Conservation (phyloP, 2,113 vertebrate genomes). For the Poeciliopsis occidentalis region DNA sequence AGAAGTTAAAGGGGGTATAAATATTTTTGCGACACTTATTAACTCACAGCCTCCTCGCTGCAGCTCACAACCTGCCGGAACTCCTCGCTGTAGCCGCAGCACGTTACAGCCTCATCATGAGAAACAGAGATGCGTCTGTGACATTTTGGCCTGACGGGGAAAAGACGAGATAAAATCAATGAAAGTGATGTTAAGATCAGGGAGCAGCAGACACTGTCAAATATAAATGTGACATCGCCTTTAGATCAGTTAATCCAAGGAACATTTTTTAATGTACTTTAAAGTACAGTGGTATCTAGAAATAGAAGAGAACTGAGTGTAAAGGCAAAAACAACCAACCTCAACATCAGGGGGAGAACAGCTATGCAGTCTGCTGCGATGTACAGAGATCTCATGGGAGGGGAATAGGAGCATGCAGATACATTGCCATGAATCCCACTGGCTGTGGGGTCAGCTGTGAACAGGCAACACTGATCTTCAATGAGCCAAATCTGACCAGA, state of each 20-base stretch:
- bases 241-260: neutral
- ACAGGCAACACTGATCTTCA: constrained; percentile 78
- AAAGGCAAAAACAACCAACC: constrained; percentile 59
- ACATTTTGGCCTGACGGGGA: constrained; percentile 57
- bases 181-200: constrained; percentile 14
- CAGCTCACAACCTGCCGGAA: constrained; percentile 85
- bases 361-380: constrained; percentile 67
- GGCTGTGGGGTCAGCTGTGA: constrained; percentile 72
- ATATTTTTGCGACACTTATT: constrained; percentile 8
- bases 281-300: constrained; percentile 8
- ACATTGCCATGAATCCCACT: constrained; percentile 70
- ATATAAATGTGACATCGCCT: neutral
- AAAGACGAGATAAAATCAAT: constrained; percentile 19
- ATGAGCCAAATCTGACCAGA: constrained; percentile 81
- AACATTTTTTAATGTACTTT: neutral
- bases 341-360: constrained; percentile 74
- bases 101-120: constrained; percentile 79
- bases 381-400: constrained; percentile 68
- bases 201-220: neutral
- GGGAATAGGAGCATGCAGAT: constrained; percentile 72
- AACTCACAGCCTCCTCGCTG: constrained; percentile 82
- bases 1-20: neutral
- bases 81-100: constrained; percentile 79
- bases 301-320: constrained; percentile 21
- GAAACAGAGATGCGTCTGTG: constrained; percentile 69